phyloP scores from a whole-genome alignment of 2,888 invertebrate species.

The Synanthedon myopaeformis region DNA sequence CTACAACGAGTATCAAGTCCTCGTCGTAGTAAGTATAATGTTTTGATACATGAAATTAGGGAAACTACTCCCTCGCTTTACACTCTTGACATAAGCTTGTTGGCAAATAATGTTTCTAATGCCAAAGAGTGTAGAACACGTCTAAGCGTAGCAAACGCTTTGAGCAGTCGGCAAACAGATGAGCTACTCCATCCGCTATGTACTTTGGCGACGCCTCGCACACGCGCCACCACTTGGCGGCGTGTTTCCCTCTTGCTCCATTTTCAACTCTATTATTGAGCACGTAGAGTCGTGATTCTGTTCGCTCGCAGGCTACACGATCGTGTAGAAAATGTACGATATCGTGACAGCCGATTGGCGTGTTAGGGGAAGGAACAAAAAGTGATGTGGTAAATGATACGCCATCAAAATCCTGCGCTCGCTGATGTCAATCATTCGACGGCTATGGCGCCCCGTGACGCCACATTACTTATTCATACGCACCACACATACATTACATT shows the following conservation, averaged over 20 bases:
- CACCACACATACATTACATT: too few relatives aligned
- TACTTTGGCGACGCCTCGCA: background rate
- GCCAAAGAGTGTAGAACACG: too few relatives aligned
- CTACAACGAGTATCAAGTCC: too few relatives aligned
- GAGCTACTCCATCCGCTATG: background rate
- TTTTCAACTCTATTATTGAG: background rate
- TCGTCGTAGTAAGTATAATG: too few relatives aligned
- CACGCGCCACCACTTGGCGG: background rate
- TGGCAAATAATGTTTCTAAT: too few relatives aligned
- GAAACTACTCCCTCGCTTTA: background rate
- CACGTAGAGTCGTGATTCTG: too few relatives aligned
- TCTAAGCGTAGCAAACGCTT: too few relatives aligned
- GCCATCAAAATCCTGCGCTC: background rate
- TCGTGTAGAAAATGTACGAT: background rate
- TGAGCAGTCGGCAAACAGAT: too few relatives aligned
- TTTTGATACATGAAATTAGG: too few relatives aligned
- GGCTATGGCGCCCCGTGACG: background rate
- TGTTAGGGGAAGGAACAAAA: background rate
- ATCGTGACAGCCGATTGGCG: background rate
- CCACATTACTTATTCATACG: too few relatives aligned
- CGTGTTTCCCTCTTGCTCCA: background rate
- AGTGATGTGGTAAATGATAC: background rate
- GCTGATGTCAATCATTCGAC: background rate
- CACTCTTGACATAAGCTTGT: slow-evolving; percentile 4
- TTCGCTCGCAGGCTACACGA: background rate